Conservation (phyloP, 2,797 vertebrate genomes). For the Urocyon cinereoargenteus region DNA sequence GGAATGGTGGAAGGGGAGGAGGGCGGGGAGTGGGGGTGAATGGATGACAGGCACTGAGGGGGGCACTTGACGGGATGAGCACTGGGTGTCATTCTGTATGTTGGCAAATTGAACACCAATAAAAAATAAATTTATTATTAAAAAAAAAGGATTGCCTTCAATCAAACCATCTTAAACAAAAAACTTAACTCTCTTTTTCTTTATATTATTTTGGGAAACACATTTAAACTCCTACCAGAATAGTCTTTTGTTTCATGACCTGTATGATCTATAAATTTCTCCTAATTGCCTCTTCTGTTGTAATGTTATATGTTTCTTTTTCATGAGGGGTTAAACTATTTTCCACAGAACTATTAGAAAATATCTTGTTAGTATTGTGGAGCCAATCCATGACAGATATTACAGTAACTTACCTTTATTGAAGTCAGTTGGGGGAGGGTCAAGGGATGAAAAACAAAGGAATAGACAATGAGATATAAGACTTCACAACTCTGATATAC, state of each 20-base stretch:
- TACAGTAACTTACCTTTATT: constrained; percentile 41
- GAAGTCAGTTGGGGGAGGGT: not conserved
- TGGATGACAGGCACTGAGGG: too few species aligned
- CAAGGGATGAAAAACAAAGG: constrained; percentile 26
- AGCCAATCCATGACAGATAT: not conserved
- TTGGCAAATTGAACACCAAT: too few species aligned
- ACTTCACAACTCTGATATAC: not conserved
- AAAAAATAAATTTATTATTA: too few species aligned
- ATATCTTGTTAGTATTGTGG: not conserved
- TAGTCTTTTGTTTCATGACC: not conserved
- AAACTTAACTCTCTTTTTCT: not conserved
- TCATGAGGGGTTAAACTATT: not conserved
- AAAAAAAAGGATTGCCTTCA: not conserved
- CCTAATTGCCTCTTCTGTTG: not conserved
- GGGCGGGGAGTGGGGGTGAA: too few species aligned
- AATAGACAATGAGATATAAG: not conserved
- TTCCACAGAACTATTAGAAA: not conserved
- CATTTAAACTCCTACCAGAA: not conserved
- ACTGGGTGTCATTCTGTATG: too few species aligned
- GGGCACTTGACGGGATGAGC: too few species aligned
- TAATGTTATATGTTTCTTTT: not conserved
- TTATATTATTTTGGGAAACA: not conserved
- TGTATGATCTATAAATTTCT: not conserved
- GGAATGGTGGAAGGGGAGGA: too few species aligned
- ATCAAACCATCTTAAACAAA: not conserved